Conservation (phyloP, 2,888 invertebrate genomes). For the Epinotia brunnichana region DNA sequence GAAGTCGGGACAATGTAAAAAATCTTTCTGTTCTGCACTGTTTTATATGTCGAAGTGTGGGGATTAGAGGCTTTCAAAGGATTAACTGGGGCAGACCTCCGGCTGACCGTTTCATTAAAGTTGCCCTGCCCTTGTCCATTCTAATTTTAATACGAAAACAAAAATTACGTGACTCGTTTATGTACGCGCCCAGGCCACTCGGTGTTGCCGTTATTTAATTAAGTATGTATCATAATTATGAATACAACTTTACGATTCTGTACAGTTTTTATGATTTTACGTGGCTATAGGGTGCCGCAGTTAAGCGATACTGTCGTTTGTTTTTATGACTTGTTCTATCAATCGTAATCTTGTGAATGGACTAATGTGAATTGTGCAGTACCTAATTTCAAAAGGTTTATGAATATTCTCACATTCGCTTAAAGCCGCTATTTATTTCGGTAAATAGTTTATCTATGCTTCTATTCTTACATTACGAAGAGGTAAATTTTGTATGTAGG, state of each 20-base stretch:
- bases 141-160: constrained; percentile 63
- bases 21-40: constrained; percentile 53
- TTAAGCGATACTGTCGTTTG: constrained; percentile 21
- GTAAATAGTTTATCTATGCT: neutral
- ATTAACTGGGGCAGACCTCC: constrained; percentile 67
- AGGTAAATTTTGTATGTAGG: no score
- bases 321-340: constrained; percentile 17
- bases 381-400: neutral
- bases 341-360: constrained; percentile 14
- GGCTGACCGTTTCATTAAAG: constrained; percentile 71
- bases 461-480: neutral
- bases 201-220: constrained; percentile 36
- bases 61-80: constrained; percentile 73
- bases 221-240: constrained; percentile 29
- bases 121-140: constrained; percentile 53
- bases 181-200: constrained; percentile 47
- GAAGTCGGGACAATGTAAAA: constrained; percentile 54
- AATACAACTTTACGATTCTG: constrained; percentile 25
- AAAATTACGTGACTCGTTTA: constrained; percentile 63
- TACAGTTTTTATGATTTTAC: constrained; percentile 23
- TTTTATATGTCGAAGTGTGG: constrained; percentile 59
- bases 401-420: neutral
- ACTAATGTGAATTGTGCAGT: constrained; percentile 1
- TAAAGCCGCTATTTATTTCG: neutral
- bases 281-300: neutral